phyloP scores from a whole-genome alignment of 2,113 vertebrate species.

The Chaetura pelagica region DNA sequence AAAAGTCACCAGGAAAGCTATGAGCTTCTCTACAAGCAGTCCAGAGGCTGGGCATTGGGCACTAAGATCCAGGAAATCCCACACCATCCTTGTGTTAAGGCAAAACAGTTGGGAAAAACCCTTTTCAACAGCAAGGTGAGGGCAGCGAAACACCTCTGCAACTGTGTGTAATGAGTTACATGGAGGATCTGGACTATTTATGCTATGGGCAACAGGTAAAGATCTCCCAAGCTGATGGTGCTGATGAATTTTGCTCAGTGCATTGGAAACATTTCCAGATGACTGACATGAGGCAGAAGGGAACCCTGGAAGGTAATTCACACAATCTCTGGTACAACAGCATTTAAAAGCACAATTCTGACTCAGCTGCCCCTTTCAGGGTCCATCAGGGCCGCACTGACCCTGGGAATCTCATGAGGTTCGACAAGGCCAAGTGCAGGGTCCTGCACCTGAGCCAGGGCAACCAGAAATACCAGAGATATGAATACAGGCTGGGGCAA shows the following conservation, averaged over 20 bases:
- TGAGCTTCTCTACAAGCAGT: fast-evolving
- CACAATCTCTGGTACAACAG: neutral
- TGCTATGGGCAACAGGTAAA: fast-evolving
- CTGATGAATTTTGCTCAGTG: neutral
- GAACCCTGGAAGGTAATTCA: no score
- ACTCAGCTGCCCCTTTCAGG: no score
- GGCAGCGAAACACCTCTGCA: neutral
- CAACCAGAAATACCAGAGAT: no score
- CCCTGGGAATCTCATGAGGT: no score
- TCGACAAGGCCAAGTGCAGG: no score
- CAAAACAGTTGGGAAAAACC: neutral
- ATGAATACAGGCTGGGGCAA: no score
- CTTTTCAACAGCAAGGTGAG: fast-evolving
- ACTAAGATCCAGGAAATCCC: no score
- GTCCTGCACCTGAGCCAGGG: no score
- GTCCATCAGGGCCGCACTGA: no score
- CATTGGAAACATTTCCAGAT: neutral
- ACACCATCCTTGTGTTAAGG: fast-evolving
- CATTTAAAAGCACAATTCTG: neutral
- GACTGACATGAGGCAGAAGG: fast-evolving
- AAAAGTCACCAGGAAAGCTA: neutral
- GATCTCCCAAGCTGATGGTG: fast-evolving
- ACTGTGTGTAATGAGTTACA: fast-evolving
- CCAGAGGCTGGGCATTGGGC: fast-evolving
- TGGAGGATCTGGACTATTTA: fast-evolving